Conservation (phyloP, 37 sponge, comb jelly and placozoan genomes). For the Sycon ciliatum region DNA sequence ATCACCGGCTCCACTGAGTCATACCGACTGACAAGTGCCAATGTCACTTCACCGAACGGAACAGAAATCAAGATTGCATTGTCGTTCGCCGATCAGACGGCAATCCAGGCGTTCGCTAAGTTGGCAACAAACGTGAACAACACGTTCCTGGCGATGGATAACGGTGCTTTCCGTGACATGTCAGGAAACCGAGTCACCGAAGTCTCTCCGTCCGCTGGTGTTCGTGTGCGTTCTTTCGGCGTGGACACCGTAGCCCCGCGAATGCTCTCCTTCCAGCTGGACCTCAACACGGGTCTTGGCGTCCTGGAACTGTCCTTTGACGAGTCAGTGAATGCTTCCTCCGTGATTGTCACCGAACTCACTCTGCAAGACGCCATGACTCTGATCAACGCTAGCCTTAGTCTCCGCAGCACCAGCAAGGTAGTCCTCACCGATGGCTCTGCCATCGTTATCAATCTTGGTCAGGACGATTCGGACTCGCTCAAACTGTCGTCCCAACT, state of each 20-base stretch:
- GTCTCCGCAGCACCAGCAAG: conserved; percentile 42
- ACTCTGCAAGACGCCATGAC: conserved; percentile 33
- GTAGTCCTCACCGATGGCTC: conserved; percentile 27
- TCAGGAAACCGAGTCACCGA: not conserved
- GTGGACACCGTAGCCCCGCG: conserved; percentile 57
- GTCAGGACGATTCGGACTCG: conserved; percentile 34
- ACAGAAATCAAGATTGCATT: conserved; percentile 40
- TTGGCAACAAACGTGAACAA: conserved; percentile 45
- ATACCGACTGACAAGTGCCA: conserved; percentile 43
- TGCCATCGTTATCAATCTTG: conserved; percentile 35
- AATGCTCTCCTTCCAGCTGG: conserved; percentile 44
- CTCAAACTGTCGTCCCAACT: conserved; percentile 36
- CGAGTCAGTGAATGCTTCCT: conserved; percentile 60
- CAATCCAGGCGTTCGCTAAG: conserved; percentile 28
- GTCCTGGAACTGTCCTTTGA: conserved; percentile 57
- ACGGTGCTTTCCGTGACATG: conserved; percentile 34
- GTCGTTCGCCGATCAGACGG: conserved; percentile 35
- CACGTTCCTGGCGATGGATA: conserved; percentile 52
- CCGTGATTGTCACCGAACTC: conserved; percentile 21
- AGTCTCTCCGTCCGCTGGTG: not conserved
- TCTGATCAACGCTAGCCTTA: not conserved
- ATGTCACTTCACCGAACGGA: conserved; percentile 12
- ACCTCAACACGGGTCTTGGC: conserved; percentile 43
- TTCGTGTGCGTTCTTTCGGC: conserved; percentile 13
- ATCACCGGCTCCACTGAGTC: not conserved